A percentile compares a stretch with the other conserved stretches of the same genome.
phyloP scores from a whole-genome alignment of 2,888 invertebrate genomes.

The Biston betularia region DNA sequence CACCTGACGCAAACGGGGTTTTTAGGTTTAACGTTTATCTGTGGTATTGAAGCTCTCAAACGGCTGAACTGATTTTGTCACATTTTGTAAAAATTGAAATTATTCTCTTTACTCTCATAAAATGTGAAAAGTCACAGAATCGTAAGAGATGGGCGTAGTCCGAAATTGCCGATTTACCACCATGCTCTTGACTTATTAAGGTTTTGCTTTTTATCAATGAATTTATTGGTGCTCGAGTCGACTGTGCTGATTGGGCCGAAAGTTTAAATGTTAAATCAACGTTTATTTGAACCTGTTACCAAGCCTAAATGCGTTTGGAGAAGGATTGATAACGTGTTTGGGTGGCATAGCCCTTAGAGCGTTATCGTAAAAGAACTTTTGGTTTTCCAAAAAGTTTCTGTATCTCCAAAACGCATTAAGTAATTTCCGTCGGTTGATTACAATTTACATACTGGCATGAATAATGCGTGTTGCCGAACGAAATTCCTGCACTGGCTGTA shows the following conservation, averaged over 20 bases:
- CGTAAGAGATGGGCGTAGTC: conserved; percentile 45
- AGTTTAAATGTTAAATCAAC: conserved; percentile 75
- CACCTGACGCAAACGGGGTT: too few species aligned
- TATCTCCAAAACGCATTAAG: conserved; percentile 66
- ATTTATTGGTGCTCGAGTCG: conserved; percentile 73
- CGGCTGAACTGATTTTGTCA: neutral
- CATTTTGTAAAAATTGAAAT: conserved; percentile 15
- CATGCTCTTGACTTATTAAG: conserved; percentile 69
- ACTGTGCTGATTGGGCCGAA: conserved; percentile 63
- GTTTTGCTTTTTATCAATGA: conserved; percentile 75
- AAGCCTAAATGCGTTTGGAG: conserved; percentile 73
- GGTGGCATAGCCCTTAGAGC: conserved; percentile 73
- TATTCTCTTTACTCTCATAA: conserved; percentile 36
- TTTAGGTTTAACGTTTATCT: too few species aligned
- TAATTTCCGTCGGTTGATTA: conserved; percentile 60
- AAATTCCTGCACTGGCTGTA: neutral
- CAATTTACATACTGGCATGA: conserved; percentile 52
- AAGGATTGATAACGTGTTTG: conserved; percentile 75
- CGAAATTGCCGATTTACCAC: conserved; percentile 58
- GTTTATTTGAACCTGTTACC: conserved; percentile 70
- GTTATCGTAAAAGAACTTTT: conserved; percentile 60
- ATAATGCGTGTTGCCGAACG: conserved; percentile 50
- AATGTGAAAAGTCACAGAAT: conserved; percentile 45
- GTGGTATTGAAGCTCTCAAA: too few species aligned
- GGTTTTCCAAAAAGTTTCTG: conserved; percentile 58